phyloP scores from a whole-genome alignment of 2,113 vertebrate species.

The Acinonyx jubatus region DNA sequence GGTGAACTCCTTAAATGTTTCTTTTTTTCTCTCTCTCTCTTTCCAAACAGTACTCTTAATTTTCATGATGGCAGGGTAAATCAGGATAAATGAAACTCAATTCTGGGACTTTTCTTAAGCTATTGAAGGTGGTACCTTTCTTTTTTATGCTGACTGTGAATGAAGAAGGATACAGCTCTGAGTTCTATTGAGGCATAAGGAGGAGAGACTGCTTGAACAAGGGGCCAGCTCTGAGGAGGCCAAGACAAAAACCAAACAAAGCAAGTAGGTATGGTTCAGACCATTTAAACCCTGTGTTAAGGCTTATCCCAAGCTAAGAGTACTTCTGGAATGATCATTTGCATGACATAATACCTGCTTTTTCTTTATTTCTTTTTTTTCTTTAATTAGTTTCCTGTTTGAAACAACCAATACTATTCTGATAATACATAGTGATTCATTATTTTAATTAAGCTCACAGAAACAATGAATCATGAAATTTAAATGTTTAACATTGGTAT shows the following conservation, averaged over 20 bases:
- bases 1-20: background rate
- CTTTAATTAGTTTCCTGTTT: background rate
- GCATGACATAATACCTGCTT: background rate
- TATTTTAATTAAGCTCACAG: background rate
- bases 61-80: background rate
- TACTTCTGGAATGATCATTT: background rate
- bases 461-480: background rate
- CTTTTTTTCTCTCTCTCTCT: background rate
- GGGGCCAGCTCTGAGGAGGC: background rate
- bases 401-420: background rate
- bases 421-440: background rate
- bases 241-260: background rate
- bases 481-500: background rate
- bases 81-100: background rate
- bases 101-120: background rate
- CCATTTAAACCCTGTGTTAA: background rate
- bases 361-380: background rate
- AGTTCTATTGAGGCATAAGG: background rate
- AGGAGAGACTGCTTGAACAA: background rate
- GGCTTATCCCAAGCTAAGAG: background rate
- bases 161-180: background rate
- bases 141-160: background rate
- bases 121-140: background rate
- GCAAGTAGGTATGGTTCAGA: background rate
- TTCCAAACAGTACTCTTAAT: background rate